phyloP scores from a whole-genome alignment of 2,888 invertebrate species.

The Mythimna albipuncta region DNA sequence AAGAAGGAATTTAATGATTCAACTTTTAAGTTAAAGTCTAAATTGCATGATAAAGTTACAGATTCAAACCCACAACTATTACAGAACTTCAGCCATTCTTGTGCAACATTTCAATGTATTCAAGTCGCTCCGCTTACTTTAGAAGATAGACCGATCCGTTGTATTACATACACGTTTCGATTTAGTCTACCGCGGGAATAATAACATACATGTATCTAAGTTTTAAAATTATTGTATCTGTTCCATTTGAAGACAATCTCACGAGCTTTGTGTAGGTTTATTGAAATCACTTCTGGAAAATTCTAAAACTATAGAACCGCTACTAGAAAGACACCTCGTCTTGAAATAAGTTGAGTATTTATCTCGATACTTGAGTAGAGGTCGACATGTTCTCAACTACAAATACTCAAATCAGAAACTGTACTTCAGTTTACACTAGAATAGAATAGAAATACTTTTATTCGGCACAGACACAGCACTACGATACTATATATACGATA shows the following conservation, averaged over 20 bases:
- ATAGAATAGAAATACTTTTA: too few relatives aligned
- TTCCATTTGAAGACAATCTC: slow-evolving; percentile 24
- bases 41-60: not conserved
- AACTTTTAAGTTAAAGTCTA: not conserved
- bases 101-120: slow-evolving; percentile 23
- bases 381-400: not conserved
- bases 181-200: not conserved
- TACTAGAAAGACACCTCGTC: not conserved
- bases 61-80: not conserved
- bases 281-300: not conserved
- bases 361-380: too few relatives aligned
- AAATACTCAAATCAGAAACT: not conserved
- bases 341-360: not conserved
- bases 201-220: slow-evolving; percentile 11
- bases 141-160: slow-evolving; percentile 8
- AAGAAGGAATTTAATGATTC: too few relatives aligned
- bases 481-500: too few relatives aligned
- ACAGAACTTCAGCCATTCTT: not conserved
- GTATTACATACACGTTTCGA: not conserved
- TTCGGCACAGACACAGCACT: too few relatives aligned
- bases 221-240: slow-evolving; percentile 14
- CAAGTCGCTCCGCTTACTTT: not conserved
- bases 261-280: too few relatives aligned
- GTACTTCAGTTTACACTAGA: not conserved
- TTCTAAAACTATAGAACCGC: not conserved